Base-by-base conservation (phyloP, 2,113 vertebrate species). In the Casuarius casuarius region DNA sequence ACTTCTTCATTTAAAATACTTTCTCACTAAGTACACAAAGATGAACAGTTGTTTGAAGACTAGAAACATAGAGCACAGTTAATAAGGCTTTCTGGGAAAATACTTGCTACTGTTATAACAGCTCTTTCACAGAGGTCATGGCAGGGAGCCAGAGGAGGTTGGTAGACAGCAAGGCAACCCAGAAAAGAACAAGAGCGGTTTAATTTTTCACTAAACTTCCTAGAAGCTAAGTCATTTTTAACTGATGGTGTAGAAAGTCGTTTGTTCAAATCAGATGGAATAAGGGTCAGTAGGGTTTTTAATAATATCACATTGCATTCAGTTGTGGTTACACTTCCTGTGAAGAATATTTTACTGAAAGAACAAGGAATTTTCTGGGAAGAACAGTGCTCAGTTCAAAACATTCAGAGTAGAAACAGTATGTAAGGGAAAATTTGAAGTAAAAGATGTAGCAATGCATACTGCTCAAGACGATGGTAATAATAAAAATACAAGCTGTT, bases 161-260 rank as follows among this genome's bases (percentile, higher is more conserved):
- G 92, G 68, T 95, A 93, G 63, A 94, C 61, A 96, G 96, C 95
- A 94, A 95, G 93, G 96, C 97, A 97, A 97, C 90, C 66, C 87
- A 94, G 96, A 96, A 96, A 94, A 97, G 97, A 98, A 97, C 90
- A 96, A 96, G 81, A 66, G 56, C 35, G 96, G 76, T 59, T 95
- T 87, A 93, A 94, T 95, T 97, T 92, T 93, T 94, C 38, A 84
- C 76, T 78, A 35, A 94, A 88, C 72, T 94, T 85, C 51, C 59
- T 84, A 88, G 91, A 94, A 96, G 38, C 75, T 13, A 61, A 91
- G 62, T 70, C 65, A 46, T 87, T 94, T 96, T 86, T 77, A 61
- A 22, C 84, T 77, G 35, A 26, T 89, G 46, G 31, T n/a, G 26
- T 51, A 56, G 46, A 83, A 92, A 59, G 42, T 25, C 18, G n/a